phyloP scores from a whole-genome alignment of 1,140 invertebrate species.

The Brachionus manjavacas region DNA sequence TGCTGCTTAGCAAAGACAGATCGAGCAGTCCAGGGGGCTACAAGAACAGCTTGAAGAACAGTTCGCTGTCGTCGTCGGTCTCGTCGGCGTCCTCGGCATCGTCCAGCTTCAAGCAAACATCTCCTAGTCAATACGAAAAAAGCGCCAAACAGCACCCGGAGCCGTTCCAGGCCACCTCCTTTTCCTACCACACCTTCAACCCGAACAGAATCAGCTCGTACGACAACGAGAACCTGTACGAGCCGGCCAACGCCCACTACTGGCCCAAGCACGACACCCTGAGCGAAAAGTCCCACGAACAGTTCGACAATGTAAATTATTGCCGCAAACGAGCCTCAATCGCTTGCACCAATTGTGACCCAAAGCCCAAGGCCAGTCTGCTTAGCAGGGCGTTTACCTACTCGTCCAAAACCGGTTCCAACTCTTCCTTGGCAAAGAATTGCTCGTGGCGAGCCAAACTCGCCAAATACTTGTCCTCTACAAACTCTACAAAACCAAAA shows the following conservation, averaged over 20 bases:
- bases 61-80: not conserved
- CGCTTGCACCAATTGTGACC: not conserved
- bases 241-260: not conserved
- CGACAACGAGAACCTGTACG: slow-evolving; percentile 22
- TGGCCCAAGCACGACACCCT: not conserved
- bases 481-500: not conserved
- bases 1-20: no score
- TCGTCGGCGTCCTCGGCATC: not conserved
- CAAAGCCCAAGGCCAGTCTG: not conserved
- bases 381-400: not conserved
- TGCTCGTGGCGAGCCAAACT: not conserved
- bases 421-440: not conserved
- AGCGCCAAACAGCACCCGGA: not conserved
- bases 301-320: not conserved
- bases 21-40: no score
- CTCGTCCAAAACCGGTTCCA: not conserved
- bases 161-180: not conserved
- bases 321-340: not conserved
- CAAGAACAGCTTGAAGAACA: not conserved
- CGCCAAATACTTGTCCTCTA: not conserved
- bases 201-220: slow-evolving; percentile 23
- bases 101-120: not conserved
- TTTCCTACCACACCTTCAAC: slow-evolving; percentile 28
- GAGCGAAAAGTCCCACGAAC: not conserved
- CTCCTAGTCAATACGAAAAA: not conserved